These are phyloP conservation scores for Atta cephalotes DNA, from an alignment of 1,140 invertebrate species.

Conservation along the genomic window DNA sequence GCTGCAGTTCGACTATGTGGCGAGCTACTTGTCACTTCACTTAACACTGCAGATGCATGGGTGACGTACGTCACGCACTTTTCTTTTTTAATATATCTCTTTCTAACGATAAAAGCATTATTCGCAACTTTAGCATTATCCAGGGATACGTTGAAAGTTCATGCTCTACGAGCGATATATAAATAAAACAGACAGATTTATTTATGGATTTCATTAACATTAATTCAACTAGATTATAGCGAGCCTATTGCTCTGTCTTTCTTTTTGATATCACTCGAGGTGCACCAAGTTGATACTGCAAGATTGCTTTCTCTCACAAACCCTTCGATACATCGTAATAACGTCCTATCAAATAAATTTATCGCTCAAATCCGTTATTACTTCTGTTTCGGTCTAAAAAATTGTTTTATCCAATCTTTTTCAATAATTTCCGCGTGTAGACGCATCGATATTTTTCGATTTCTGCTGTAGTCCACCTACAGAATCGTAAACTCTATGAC, in stretches of 20 bases:
- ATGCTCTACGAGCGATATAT: not conserved
- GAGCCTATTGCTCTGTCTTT: not conserved
- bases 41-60: not conserved
- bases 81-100: not conserved
- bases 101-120: slow-evolving; percentile 8
- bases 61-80: not conserved
- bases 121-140: not conserved
- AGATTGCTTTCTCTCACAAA: not conserved
- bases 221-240: not conserved
- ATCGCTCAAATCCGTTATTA: not conserved
- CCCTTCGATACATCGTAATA: not conserved
- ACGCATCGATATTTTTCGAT: slow-evolving; percentile 32
- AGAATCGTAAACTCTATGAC: not conserved
- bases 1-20: not conserved
- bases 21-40: not conserved
- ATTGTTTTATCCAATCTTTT: slow-evolving; percentile 17
- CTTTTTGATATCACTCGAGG: not conserved
- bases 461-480: not conserved
- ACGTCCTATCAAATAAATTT: slow-evolving; percentile 11
- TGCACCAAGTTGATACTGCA: not conserved
- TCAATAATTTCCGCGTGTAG: slow-evolving; percentile 19
- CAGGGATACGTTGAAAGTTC: slow-evolving; percentile 1
- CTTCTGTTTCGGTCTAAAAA: not conserved
- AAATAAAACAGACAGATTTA: slow-evolving; percentile 33
- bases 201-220: slow-evolving; percentile 23